These are phyloP conservation scores for Hirtodrosophila confusa DNA, from an alignment of 2,888 invertebrate genomes.

Conservation along the genomic window DNA sequence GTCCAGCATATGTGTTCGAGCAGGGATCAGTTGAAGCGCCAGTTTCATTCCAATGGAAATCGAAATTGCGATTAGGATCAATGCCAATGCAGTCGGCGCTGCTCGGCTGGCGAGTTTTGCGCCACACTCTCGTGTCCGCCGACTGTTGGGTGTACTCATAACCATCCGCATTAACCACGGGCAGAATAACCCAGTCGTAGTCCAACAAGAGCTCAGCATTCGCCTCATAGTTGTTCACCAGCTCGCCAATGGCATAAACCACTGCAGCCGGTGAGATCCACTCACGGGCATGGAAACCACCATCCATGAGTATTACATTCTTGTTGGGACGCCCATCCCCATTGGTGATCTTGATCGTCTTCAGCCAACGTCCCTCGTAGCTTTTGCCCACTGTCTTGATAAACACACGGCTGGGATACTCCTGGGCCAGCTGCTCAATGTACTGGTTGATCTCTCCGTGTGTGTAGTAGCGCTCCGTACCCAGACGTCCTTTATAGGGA, in stretches of 20 bases:
- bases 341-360: conserved; percentile 87
- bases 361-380: conserved; percentile 86
- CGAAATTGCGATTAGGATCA: conserved; percentile 88
- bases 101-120: conserved; percentile 85
- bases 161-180: conserved; percentile 89
- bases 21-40: conserved; percentile 84
- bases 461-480: conserved; percentile 67
- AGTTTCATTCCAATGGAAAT: conserved; percentile 85
- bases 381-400: conserved; percentile 86
- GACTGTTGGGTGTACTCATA: conserved; percentile 86
- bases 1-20: conserved; percentile 86
- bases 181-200: conserved; percentile 88
- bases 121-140: conserved; percentile 83
- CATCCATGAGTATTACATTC: conserved; percentile 85
- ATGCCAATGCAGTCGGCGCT: conserved; percentile 84
- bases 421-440: conserved; percentile 83
- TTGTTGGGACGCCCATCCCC: conserved; percentile 77
- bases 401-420: conserved; percentile 85
- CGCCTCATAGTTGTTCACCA: conserved; percentile 84
- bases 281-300: conserved; percentile 87
- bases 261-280: conserved; percentile 87
- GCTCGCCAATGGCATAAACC: conserved; percentile 86
- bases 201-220: conserved; percentile 85
- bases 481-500: conserved; percentile 53
- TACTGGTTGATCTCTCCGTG: conserved; percentile 85